Evolutionary conservation across 2,888 invertebrate genomes (phyloP).

Genomic region (Myopa tessellatipennis): DNA sequence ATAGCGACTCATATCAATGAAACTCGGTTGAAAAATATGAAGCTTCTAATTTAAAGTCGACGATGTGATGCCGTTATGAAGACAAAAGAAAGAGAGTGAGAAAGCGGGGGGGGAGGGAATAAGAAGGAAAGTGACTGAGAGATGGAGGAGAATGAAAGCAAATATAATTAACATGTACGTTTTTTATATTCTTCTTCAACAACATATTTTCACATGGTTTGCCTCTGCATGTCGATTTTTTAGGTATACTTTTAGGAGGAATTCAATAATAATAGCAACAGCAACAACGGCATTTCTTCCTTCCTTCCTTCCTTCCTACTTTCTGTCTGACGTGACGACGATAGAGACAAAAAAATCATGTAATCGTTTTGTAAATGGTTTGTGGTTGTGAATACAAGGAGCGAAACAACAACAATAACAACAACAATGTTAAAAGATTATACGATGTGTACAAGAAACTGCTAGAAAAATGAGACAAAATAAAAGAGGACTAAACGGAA

Average conservation of each 20-base stretch:
- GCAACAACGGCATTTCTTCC: not conserved
- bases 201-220: not conserved
- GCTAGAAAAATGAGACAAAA: too few relatives aligned
- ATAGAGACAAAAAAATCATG: too few relatives aligned
- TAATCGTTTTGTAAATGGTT: too few relatives aligned
- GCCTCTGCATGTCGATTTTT: not conserved
- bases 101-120: too few relatives aligned
- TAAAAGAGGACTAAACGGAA: too few relatives aligned
- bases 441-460: too few relatives aligned
- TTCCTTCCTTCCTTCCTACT: not conserved
- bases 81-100: not conserved
- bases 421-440: too few relatives aligned
- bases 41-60: slow-evolving; percentile 61
- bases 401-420: too few relatives aligned
- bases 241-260: not conserved
- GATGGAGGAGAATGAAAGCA: not conserved
- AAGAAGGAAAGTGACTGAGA: not conserved
- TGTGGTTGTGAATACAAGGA: too few relatives aligned
- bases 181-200: not conserved
- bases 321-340: not conserved
- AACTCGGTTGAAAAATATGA: slow-evolving; percentile 64
- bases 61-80: too few relatives aligned
- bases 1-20: slow-evolving; percentile 52
- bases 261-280: too few relatives aligned
- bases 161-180: not conserved